A percentile compares a stretch with the other conserved stretches of the same genome.
Conservation (phyloP, 1,140 invertebrate species). For the Drosophila suzukii region DNA sequence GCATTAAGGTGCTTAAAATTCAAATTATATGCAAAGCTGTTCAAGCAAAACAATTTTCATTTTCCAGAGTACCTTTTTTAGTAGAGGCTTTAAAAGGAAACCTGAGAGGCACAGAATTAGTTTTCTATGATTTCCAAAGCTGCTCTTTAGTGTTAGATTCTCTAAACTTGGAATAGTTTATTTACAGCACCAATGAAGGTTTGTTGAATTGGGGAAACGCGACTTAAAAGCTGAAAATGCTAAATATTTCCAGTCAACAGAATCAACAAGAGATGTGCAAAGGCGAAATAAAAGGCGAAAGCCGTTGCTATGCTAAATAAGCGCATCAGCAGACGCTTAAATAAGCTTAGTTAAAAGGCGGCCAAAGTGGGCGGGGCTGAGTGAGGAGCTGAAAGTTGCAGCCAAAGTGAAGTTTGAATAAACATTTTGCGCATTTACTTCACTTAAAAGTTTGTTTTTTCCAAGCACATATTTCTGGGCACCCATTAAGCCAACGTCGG, state of each 20-base stretch:
- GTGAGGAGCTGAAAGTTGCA: slow-evolving; percentile 55
- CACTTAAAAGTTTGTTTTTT: slow-evolving; percentile 77
- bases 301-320: slow-evolving; percentile 67
- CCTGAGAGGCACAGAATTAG: background rate
- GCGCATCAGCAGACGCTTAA: slow-evolving; percentile 63
- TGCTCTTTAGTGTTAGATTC: background rate
- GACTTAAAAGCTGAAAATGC: slow-evolving; percentile 62
- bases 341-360: slow-evolving; percentile 77
- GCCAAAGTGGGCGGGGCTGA: slow-evolving; percentile 11
- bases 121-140: background rate
- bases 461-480: slow-evolving; percentile 68
- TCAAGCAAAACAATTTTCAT: background rate
- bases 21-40: background rate
- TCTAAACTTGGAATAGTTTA: background rate
- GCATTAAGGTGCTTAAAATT: background rate
- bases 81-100: too few species aligned
- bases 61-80: background rate
- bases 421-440: slow-evolving; percentile 83
- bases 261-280: slow-evolving; percentile 45
- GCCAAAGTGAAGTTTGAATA: slow-evolving; percentile 80
- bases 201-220: slow-evolving; percentile 53
- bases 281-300: slow-evolving; percentile 9
- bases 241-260: slow-evolving; percentile 59
- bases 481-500: slow-evolving; percentile 63
- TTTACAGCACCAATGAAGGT: slow-evolving; percentile 24